These are phyloP conservation scores for Barbus barbus DNA, from an alignment of 2,113 vertebrate genomes.

Conservation along the genomic window DNA sequence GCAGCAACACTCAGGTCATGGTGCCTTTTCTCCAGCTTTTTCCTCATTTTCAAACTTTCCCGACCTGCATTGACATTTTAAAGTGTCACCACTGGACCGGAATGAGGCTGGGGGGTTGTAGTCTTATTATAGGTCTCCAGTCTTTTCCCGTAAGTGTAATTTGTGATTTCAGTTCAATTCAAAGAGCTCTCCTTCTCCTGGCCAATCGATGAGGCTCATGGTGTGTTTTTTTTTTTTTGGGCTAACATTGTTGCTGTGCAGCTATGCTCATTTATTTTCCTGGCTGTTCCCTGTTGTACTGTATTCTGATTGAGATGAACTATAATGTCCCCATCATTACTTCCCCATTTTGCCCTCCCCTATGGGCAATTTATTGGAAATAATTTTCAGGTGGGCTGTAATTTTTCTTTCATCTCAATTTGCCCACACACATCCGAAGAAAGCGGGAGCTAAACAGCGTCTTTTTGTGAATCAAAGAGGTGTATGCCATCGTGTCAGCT, in stretches of 20 bases:
- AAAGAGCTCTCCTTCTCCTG: background rate
- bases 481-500: background rate
- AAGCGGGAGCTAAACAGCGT: slow-evolving; percentile 1
- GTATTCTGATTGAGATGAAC: slow-evolving; percentile 29
- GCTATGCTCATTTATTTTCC: background rate
- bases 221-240: background rate
- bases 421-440: slow-evolving; percentile 20
- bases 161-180: background rate
- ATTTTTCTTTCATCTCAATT: slow-evolving; percentile 44
- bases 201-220: background rate
- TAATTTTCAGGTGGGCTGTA: slow-evolving; percentile 23
- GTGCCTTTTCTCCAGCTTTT: background rate
- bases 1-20: background rate
- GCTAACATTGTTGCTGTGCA: background rate
- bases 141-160: slow-evolving; percentile 8
- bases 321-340: slow-evolving; percentile 43
- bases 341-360: slow-evolving; percentile 29
- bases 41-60: slow-evolving; percentile 6
- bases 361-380: slow-evolving; percentile 25
- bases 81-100: slow-evolving; percentile 12
- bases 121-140: background rate
- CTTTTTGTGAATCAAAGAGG: background rate
- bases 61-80: slow-evolving; percentile 40
- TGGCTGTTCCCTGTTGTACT: slow-evolving; percentile 1
- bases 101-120: background rate